Conservation (phyloP, 2,113 vertebrate genomes). For the Nycticryphes semicollaris region DNA sequence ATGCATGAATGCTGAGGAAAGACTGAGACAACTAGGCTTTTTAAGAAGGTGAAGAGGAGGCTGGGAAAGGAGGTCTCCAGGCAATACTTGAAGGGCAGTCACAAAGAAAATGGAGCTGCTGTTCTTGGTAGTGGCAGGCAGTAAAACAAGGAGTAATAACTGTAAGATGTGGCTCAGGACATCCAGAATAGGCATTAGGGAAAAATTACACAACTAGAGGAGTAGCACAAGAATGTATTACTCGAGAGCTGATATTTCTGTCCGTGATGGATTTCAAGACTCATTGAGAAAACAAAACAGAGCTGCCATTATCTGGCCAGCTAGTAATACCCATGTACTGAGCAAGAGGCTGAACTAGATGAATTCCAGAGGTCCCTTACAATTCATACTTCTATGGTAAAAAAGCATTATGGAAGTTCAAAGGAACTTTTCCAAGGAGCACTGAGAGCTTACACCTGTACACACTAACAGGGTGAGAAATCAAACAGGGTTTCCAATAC, state of each 20-base stretch:
- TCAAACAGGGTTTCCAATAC: background rate
- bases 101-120: background rate
- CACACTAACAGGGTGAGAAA: background rate
- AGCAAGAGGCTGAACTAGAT: background rate
- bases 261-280: background rate
- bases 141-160: background rate
- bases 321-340: background rate
- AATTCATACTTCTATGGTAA: background rate
- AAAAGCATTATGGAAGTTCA: background rate
- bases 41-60: background rate
- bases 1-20: background rate
- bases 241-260: background rate
- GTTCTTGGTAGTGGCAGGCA: background rate
- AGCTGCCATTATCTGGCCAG: background rate
- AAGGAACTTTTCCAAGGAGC: background rate
- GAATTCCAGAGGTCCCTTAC: background rate
- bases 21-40: background rate
- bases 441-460: background rate
- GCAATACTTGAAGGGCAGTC: background rate
- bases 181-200: background rate
- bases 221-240: background rate
- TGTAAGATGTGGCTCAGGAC: background rate
- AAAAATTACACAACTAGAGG: background rate
- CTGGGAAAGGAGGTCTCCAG: background rate
- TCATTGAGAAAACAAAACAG: background rate